Conservation (phyloP, 2,797 vertebrate species). For the Sebastes taczanowskii region DNA sequence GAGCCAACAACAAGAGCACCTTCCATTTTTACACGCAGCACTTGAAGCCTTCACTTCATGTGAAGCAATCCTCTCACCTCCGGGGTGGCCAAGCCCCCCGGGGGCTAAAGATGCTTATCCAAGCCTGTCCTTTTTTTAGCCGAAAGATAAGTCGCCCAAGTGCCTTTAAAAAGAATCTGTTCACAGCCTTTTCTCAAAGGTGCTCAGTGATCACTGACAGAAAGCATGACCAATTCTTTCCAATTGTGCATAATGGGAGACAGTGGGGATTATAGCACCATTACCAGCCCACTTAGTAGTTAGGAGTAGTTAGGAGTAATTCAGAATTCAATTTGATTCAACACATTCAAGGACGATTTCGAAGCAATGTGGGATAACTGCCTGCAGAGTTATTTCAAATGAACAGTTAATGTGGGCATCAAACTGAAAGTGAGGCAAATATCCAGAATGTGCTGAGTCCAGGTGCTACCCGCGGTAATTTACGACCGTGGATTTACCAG, state of each 20-base stretch:
- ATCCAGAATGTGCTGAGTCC: conserved; percentile 43
- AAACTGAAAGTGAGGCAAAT: conserved; percentile 30
- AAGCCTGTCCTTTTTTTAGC: conserved; percentile 79
- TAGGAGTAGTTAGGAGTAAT: conserved; percentile 55
- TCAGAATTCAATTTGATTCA: conserved; percentile 66
- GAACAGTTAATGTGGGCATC: conserved; percentile 55
- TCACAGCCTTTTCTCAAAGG: conserved; percentile 63
- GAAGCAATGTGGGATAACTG: conserved; percentile 47
- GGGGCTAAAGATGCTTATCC: conserved; percentile 81
- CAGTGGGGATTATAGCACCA: conserved; percentile 50
- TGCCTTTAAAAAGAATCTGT: conserved; percentile 72
- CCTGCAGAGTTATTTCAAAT: conserved; percentile 61
- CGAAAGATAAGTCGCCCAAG: conserved; percentile 74
- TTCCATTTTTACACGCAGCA: conserved; percentile 84
- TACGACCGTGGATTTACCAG: conserved; percentile 44
- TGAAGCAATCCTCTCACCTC: conserved; percentile 81
- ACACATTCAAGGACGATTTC: conserved; percentile 61
- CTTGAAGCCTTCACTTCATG: conserved; percentile 77
- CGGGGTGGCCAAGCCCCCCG: conserved; percentile 66
- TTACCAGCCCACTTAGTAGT: conserved; percentile 65
- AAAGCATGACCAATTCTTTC: conserved; percentile 56
- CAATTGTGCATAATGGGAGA: conserved; percentile 58
- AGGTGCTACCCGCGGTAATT: conserved; percentile 60
- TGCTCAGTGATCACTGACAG: conserved; percentile 71
- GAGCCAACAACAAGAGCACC: conserved; percentile 77